Conservation (phyloP, 1,140 invertebrate genomes). For the Temnothorax longispinosus region DNA sequence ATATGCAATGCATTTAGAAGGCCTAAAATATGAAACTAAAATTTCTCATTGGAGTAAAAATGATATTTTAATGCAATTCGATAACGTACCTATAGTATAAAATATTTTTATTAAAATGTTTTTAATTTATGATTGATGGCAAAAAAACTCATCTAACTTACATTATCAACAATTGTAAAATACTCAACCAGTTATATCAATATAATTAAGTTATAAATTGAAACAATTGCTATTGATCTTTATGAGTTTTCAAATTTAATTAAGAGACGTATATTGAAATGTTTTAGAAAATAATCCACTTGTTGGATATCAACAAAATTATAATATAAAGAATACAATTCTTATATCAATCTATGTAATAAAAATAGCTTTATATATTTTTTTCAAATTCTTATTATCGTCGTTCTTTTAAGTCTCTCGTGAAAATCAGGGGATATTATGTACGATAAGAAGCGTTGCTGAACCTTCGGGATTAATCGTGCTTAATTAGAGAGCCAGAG, state of each 20-base stretch:
- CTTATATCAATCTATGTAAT: neutral
- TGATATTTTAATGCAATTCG: neutral
- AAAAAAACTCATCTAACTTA: neutral
- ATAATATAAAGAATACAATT: neutral
- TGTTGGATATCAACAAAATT: neutral
- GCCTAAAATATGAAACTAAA: neutral
- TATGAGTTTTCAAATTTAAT: neutral
- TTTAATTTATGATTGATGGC: neutral
- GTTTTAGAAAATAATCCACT: neutral
- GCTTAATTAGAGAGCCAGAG: slow-evolving; percentile 58
- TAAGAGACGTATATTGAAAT: neutral
- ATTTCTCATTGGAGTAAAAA: neutral
- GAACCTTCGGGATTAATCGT: slow-evolving; percentile 50
- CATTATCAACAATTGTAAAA: neutral
- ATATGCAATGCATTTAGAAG: neutral
- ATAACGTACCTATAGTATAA: neutral
- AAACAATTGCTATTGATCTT: slow-evolving; percentile 7
- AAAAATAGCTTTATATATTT: neutral
- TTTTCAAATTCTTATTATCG: neutral
- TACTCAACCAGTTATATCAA: neutral
- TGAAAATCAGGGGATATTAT: slow-evolving; percentile 1
- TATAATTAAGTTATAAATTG: slow-evolving; percentile 1
- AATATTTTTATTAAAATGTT: neutral
- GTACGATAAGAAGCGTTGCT: slow-evolving; percentile 22
- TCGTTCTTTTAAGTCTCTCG: neutral